phyloP scores from a whole-genome alignment of 2,113 vertebrate species.

The Calidris pygmaea region DNA sequence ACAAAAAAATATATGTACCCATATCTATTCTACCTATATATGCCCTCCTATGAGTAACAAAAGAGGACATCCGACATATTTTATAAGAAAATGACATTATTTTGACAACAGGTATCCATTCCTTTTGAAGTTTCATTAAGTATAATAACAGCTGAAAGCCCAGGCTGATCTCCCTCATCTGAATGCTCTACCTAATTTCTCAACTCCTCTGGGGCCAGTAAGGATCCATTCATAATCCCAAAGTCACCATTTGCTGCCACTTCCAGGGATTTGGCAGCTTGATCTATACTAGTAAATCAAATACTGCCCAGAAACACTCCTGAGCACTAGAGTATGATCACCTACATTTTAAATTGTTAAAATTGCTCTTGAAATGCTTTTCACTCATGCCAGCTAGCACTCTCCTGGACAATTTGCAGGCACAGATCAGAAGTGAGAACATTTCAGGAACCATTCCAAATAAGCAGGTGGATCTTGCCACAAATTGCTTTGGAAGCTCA shows the following conservation, averaged over 20 bases:
- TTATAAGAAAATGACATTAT: background rate
- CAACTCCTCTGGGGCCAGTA: background rate
- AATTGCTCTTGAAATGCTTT: slow-evolving; percentile 36
- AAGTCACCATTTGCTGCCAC: slow-evolving; percentile 6
- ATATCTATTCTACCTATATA: background rate
- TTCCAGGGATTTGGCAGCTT: background rate
- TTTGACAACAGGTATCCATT: slow-evolving; percentile 3
- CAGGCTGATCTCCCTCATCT: background rate
- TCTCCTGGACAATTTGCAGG: background rate
- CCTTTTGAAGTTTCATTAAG: background rate
- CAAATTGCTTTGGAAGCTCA: slow-evolving; percentile 15
- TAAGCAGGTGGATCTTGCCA: background rate
- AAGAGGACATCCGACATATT: background rate
- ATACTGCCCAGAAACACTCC: background rate
- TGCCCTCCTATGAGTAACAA: background rate
- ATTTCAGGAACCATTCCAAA: slow-evolving; percentile 21
- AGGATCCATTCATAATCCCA: background rate
- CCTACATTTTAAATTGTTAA: background rate
- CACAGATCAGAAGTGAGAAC: background rate
- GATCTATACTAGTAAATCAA: slow-evolving; percentile 16
- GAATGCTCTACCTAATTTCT: slow-evolving; percentile 8
- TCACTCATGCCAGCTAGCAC: background rate
- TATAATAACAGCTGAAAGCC: background rate
- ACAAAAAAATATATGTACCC: background rate
- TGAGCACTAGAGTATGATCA: background rate